Evolutionary conservation across 1,140 invertebrate species (phyloP).

Genomic region (Leptoteleia sp.): DNA sequence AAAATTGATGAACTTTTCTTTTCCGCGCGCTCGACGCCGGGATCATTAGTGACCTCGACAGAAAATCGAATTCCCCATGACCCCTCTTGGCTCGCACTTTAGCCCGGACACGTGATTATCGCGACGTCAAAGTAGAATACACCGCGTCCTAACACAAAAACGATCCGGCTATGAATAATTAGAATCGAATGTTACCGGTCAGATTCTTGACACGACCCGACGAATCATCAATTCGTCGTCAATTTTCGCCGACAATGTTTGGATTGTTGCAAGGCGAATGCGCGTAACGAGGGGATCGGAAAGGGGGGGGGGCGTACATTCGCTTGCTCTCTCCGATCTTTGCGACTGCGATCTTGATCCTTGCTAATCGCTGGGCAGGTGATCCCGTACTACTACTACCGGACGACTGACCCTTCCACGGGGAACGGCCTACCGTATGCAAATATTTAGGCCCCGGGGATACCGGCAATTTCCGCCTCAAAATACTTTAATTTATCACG

Average conservation of each 20-base stretch:
- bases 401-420: conserved; percentile 69
- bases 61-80: conserved; percentile 65
- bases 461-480: conserved; percentile 8
- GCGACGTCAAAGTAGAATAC: conserved; percentile 30
- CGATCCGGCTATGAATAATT: conserved; percentile 70
- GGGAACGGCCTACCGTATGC: conserved; percentile 68
- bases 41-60: conserved; percentile 66
- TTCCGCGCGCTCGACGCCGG: conserved; percentile 48
- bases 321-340: conserved; percentile 40
- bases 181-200: conserved; percentile 59
- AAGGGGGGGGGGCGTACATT: conserved; percentile 5
- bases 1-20: conserved; percentile 65
- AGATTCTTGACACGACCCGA: conserved; percentile 51
- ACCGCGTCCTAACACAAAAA: conserved; percentile 29
- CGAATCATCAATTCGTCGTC: conserved; percentile 78
- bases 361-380: conserved; percentile 78
- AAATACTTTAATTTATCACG: conserved; percentile 41
- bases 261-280: background rate
- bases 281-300: background rate
- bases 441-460: conserved; percentile 62
- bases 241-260: conserved; percentile 64
- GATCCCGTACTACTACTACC: conserved; percentile 69
- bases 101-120: conserved; percentile 48
- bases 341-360: conserved; percentile 74
- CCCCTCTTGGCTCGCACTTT: conserved; percentile 58